Base-by-base conservation (phyloP, 2,888 invertebrate genomes). In the Thymelicus lineola region DNA sequence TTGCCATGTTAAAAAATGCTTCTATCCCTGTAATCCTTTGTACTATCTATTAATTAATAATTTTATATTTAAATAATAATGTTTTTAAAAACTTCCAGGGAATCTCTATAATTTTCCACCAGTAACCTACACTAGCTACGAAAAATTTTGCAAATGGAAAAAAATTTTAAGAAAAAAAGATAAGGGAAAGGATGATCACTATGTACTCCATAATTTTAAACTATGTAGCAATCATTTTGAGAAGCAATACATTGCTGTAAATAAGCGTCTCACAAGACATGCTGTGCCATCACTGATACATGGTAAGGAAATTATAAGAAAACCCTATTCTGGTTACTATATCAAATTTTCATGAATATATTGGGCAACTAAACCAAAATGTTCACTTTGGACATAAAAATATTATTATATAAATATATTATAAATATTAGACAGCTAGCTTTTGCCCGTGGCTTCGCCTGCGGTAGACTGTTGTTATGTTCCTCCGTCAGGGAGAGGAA, bases 141-240 rank as follows among this genome's bases (percentile, higher is more conserved):
- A 53, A 20, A 53, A n/a, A 53, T 53, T 12, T 28, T 12, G 10
- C 20, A 53, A 53, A 6, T 53, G 53, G 53, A 53, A 53, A 53
- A 20, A 12, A 5, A 53, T 53, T 53, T 20, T 53, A 53, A 53
- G 7, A 10, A 20, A 53, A 53, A 20, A 53, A 10, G 53, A 53
- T 12, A 20, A 10, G 53, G 20, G 10, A 53, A 53, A 53, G 53
- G 53, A 20, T 10, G 53, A 53, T 53, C 12, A 20, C 20, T 53
- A 6, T 12, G 20, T 53, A 53, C 6, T 12, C 4, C 12, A 20
- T 3, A 28, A 53, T 12, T 53, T 10, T n/a, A 53, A 53, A 12
- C 53, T 53, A 10, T 53, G 53, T 53, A 12, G 20, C 20, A 53
- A 20, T 20, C 53, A 53, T 20, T 53, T 53, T 28, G 53, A 53